phyloP scores from a whole-genome alignment of 2,113 vertebrate species.

The Colius striatus region DNA sequence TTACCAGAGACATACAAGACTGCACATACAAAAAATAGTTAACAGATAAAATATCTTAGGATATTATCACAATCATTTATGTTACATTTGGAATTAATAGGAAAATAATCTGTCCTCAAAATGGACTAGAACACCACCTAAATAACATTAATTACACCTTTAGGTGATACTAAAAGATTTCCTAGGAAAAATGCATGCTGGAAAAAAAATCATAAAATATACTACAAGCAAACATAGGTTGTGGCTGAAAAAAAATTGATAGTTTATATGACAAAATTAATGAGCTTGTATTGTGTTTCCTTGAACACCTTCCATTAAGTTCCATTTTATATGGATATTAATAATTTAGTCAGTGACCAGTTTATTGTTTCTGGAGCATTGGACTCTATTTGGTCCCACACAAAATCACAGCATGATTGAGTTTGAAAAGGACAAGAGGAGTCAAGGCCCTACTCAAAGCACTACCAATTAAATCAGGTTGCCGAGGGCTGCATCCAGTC shows the following conservation, averaged over 20 bases:
- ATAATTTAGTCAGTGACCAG: not conserved
- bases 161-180: not conserved
- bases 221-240: accelerated
- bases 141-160: not conserved
- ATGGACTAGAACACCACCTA: not conserved
- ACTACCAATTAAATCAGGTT: not conserved
- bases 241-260: not conserved
- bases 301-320: not conserved
- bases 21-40: not conserved
- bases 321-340: not conserved
- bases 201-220: not conserved
- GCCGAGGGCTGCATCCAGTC: not conserved
- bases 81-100: not conserved
- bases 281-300: not conserved
- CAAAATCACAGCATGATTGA: not conserved
- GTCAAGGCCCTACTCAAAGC: not conserved
- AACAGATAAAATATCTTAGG: not conserved
- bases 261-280: not conserved
- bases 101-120: not conserved
- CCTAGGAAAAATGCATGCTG: not conserved
- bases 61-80: not conserved
- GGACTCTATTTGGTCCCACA: not conserved
- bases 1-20: not conserved
- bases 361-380: not conserved
- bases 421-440: not conserved